These are phyloP conservation scores for Setipinna tenuifilis DNA, from an alignment of 2,797 vertebrate species.

Conservation along the genomic window DNA sequence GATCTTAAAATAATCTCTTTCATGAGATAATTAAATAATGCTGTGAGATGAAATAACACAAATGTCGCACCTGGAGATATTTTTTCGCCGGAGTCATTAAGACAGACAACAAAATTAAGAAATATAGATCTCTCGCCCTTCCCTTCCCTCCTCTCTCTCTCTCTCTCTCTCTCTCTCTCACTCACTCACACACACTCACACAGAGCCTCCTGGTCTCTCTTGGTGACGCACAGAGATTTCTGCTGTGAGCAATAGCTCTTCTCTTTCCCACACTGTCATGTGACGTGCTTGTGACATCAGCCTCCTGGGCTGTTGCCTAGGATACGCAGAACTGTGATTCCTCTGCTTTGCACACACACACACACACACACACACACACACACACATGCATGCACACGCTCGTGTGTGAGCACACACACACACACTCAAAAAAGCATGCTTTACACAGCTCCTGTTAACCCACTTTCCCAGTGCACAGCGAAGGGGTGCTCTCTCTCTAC, in stretches of 20 bases:
- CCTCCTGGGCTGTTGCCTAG: conserved; percentile 51
- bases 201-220: background rate
- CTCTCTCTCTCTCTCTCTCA: background rate
- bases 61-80: background rate
- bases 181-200: background rate
- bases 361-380: conserved; percentile 25
- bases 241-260: conserved; percentile 28
- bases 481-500: background rate
- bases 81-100: background rate
- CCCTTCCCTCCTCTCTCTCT: background rate
- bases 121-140: background rate
- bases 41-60: conserved; percentile 2
- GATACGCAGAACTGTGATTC: conserved; percentile 48
- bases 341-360: conserved; percentile 35
- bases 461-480: conserved; percentile 18
- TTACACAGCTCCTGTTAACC: conserved; percentile 20
- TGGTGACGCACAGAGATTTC: background rate
- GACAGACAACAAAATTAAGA: background rate
- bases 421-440: conserved; percentile 20
- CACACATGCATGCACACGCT: background rate
- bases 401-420: conserved; percentile 4
- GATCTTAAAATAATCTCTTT: background rate
- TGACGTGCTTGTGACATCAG: conserved; percentile 43
- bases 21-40: conserved; percentile 8
- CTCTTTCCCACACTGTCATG: conserved; percentile 37